These are phyloP conservation scores for Temnothorax rugatulus DNA, from an alignment of 2,888 invertebrate genomes.

Conservation along the genomic window DNA sequence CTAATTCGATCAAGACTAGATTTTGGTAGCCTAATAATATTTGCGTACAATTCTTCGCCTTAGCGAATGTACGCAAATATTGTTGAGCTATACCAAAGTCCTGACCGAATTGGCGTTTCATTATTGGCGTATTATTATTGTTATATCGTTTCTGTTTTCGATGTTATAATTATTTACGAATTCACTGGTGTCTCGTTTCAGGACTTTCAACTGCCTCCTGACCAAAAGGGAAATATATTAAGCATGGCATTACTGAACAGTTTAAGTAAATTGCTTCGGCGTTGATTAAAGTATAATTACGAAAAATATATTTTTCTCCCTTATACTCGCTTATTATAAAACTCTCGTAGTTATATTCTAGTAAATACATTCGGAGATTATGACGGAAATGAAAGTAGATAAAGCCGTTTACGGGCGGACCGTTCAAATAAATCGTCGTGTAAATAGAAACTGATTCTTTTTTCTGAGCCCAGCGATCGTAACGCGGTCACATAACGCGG, in stretches of 20 bases:
- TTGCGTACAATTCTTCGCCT: too few species aligned
- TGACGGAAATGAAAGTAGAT: not conserved
- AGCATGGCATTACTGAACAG: not conserved
- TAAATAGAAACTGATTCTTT: not conserved
- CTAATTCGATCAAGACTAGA: too few species aligned
- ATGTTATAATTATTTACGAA: not conserved
- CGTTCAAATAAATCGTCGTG: not conserved
- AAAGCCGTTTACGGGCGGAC: not conserved
- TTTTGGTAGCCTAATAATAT: too few species aligned
- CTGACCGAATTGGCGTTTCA: too few species aligned
- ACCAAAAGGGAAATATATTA: not conserved
- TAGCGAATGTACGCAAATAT: too few species aligned
- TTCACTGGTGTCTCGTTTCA: not conserved
- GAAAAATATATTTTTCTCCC: not conserved
- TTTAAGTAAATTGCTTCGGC: not conserved
- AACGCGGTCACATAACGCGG: not conserved
- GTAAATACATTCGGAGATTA: not conserved
- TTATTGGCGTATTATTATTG: too few species aligned
- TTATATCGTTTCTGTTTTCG: not conserved
- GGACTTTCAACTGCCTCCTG: not conserved
- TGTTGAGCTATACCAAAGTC: too few species aligned
- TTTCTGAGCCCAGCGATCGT: not conserved
- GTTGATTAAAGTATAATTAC: not conserved
- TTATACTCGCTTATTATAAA: not conserved
- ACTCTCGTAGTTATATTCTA: not conserved